Base-by-base conservation (phyloP, 1,140 invertebrate species). In the Macrotrachela quadricornifera region DNA sequence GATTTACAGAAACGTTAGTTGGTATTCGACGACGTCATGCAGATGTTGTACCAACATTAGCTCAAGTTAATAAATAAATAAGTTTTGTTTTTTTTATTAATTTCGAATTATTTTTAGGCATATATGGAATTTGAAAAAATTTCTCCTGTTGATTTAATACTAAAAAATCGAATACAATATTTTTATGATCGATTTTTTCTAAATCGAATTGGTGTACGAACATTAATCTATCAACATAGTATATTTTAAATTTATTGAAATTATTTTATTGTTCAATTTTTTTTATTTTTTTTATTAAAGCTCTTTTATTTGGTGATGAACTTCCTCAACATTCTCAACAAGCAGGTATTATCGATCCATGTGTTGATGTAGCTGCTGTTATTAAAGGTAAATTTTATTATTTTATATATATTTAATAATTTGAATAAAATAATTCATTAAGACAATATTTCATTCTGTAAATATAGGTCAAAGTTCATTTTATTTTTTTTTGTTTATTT, bases 201-300 rank as follows among this genome's bases (percentile, higher is more conserved):
- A 81, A 94, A 85, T 46, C 75, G 88, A 48, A 91, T 96, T 62
- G 87, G 85, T 36, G 97, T 97, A 61, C 74, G 91, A 60, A 96
- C 96, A 90, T 75, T 97, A 1, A 96, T 96, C 49, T 95, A 95
- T 71, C 92, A 97, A 64, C 92, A 97, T 71, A 87, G 87, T 92
- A 72, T 82, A 82, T 81, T 38, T 39, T 38, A 43, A 17, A 10
- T 49, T 39, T 40, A 40, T 14, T 14, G 17, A n/a, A 21, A 13
- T 37, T 0, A 41, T 43, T 53, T 18, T 44, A 39, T 40, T 13
- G 54, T n/a, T n/a, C 4, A 42, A 36, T 43, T n/a, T 36, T 30
- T 14, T 46, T 44, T 39, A 13, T 40, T 16, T 50, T 49, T 43
- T 59, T 53, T 62, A 62, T 63, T 74, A 55, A 71, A 90, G 86